Percentiles rank a stretch among this genome's conserved stretches.
Conservation (phyloP, 2,888 invertebrate genomes). For the Biston stratarius region DNA sequence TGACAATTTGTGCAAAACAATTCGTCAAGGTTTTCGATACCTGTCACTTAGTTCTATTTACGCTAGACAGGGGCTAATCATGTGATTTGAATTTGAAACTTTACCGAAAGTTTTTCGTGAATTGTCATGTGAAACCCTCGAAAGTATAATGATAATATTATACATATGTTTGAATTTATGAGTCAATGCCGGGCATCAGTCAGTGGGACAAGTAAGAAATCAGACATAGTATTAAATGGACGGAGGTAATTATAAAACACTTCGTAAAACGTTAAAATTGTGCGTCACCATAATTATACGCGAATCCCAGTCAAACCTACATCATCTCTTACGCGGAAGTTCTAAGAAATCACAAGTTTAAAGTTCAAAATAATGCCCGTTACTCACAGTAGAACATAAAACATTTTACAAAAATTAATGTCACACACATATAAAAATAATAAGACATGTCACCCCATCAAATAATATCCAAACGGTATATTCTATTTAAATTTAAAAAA, state of each 20-base stretch:
- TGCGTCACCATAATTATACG: slow-evolving; percentile 68
- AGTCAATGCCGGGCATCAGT: slow-evolving; percentile 49
- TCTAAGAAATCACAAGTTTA: slow-evolving; percentile 55
- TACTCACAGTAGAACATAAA: slow-evolving; percentile 64
- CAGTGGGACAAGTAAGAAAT: slow-evolving; percentile 57
- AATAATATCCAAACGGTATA: slow-evolving; percentile 53
- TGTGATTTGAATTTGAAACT: too few relatives aligned
- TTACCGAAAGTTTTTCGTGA: not conserved
- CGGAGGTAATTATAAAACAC: slow-evolving; percentile 74
- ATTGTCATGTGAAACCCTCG: not conserved
- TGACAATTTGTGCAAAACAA: too few relatives aligned
- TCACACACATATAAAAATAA: slow-evolving; percentile 52
- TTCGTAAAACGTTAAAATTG: slow-evolving; percentile 73
- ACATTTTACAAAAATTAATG: slow-evolving; percentile 41
- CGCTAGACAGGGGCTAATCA: too few relatives aligned
- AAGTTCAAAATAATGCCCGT: slow-evolving; percentile 74
- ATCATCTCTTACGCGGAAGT: slow-evolving; percentile 41
- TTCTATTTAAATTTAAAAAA: slow-evolving; percentile 51
- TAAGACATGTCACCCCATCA: slow-evolving; percentile 56
- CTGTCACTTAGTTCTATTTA: too few relatives aligned
- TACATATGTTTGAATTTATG: not conserved
- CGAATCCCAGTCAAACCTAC: slow-evolving; percentile 29
- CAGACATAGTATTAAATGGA: slow-evolving; percentile 72
- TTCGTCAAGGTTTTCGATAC: too few relatives aligned
- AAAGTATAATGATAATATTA: not conserved